Conservation (phyloP, 2,113 vertebrate species). For the Dinomys branickii region DNA sequence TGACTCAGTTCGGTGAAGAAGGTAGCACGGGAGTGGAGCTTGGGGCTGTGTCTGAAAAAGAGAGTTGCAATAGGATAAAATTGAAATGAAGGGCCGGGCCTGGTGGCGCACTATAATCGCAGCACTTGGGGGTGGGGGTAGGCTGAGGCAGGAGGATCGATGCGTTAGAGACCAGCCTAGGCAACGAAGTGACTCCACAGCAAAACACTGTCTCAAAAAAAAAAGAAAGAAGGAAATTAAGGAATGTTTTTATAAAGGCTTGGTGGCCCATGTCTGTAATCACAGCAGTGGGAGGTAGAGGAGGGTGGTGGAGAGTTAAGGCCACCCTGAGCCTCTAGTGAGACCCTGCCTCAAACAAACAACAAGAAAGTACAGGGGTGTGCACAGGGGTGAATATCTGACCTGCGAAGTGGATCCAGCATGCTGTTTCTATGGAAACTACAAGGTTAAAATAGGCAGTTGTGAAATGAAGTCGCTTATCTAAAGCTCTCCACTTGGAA, state of each 20-base stretch:
- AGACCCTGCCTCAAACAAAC: background rate
- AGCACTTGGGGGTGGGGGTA: too few relatives aligned
- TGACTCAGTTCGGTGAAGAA: background rate
- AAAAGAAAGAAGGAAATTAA: background rate
- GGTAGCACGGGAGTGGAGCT: background rate
- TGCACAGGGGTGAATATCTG: background rate
- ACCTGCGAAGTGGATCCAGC: background rate
- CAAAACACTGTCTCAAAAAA: too few relatives aligned
- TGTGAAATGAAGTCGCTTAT: background rate
- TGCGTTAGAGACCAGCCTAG: too few relatives aligned
- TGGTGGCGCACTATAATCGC: too few relatives aligned
- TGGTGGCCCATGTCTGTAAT: background rate
- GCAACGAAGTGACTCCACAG: too few relatives aligned
- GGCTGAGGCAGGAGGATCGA: too few relatives aligned
- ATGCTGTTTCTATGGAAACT: background rate
- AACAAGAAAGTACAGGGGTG: background rate
- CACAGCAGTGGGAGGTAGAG: background rate
- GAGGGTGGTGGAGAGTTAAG: background rate
- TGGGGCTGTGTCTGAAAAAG: background rate
- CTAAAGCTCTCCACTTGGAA: background rate
- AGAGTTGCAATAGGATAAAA: background rate
- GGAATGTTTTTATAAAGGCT: background rate
- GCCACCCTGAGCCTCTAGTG: background rate
- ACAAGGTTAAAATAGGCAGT: background rate
- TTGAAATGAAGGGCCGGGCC: background rate